Base-by-base conservation (phyloP, 2,888 invertebrate species). In the Sturmia bella region DNA sequence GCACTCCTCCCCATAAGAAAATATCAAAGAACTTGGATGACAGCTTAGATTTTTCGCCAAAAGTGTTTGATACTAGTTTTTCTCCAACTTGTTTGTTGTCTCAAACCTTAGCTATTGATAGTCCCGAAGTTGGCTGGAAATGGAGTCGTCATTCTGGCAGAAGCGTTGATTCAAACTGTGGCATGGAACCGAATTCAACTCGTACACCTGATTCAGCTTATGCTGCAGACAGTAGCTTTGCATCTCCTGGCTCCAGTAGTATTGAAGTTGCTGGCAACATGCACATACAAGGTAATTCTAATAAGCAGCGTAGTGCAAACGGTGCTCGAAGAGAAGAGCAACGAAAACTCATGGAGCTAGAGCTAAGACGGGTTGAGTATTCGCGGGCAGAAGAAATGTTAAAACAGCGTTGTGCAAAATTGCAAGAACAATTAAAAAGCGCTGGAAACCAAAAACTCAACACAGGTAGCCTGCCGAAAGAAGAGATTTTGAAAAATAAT, bases 121-220 rank as follows among this genome's bases (percentile, higher is more conserved):
- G 90, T 69, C 90, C 90, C 0, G 90, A 90, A 27, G 89, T 90
- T 2, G 86, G 88, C 5, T 90, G 90, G 90, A 88, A 86, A 21
- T 90, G 90, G 90, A 87, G 85, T 12, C 85, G 84, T 0, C 27
- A 80, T 39, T 17, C 63, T 3, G 39, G 0, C 0, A 66, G 48
- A n/a, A 17, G 17, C 2, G 4, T 24, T 41, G n/a, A 27, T 41
- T 0, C 17, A 45, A 56, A 4, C 11, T 45, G 17, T 57, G 21
- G 7, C 1, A 12, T 17, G n/a, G 72, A 84, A 15, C 83, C 82
- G 9, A 52, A 24, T 15, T 24, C 83, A 12, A 59, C 63, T 15
- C 52, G 70, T 1, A 86, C 86, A 2, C 83, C 84, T 1, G 85
- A 84, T 37, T 84, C 84, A 1, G 84, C 83, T 2, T 84, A 83